phyloP scores from a whole-genome alignment of 2,888 invertebrate genomes.

The Eudasyphora cyanicolor region DNA sequence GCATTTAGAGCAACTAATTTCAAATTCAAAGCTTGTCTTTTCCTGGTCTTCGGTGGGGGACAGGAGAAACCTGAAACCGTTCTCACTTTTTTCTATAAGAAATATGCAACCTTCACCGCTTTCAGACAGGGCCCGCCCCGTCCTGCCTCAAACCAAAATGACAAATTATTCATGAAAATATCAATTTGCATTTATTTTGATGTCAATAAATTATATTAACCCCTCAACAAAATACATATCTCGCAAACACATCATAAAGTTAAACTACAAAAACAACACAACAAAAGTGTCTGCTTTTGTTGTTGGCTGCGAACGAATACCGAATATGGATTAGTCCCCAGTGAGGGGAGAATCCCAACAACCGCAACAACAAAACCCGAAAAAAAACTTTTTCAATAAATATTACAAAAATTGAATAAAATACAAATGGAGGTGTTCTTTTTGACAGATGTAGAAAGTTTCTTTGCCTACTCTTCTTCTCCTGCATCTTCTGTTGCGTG shows the following conservation, averaged over 20 bases:
- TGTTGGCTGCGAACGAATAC: background rate
- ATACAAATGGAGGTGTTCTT: conserved; percentile 53
- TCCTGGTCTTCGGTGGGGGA: too few species aligned
- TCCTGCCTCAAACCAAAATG: conserved; percentile 38
- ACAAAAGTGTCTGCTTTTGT: conserved; percentile 16
- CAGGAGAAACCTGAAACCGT: conserved; percentile 29
- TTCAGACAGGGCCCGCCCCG: background rate
- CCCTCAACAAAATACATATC: conserved; percentile 43
- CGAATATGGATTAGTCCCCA: background rate
- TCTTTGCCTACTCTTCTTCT: conserved; percentile 5
- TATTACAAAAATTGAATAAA: conserved; percentile 55
- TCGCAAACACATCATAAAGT: background rate
- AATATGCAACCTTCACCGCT: background rate
- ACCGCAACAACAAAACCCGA: background rate
- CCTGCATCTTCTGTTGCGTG: background rate
- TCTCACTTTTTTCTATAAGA: background rate
- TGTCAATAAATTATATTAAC: conserved; percentile 64
- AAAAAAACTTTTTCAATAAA: conserved; percentile 62
- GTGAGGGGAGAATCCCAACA: background rate
- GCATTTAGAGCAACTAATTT: conserved; percentile 9
- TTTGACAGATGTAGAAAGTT: conserved; percentile 49
- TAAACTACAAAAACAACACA: conserved; percentile 53
- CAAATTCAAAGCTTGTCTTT: conserved; percentile 54
- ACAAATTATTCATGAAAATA: conserved; percentile 65
- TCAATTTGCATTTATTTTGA: conserved; percentile 65